Evolutionary conservation across 2,797 vertebrate species (phyloP).

Genomic region (Sebastes glaucus): DNA sequence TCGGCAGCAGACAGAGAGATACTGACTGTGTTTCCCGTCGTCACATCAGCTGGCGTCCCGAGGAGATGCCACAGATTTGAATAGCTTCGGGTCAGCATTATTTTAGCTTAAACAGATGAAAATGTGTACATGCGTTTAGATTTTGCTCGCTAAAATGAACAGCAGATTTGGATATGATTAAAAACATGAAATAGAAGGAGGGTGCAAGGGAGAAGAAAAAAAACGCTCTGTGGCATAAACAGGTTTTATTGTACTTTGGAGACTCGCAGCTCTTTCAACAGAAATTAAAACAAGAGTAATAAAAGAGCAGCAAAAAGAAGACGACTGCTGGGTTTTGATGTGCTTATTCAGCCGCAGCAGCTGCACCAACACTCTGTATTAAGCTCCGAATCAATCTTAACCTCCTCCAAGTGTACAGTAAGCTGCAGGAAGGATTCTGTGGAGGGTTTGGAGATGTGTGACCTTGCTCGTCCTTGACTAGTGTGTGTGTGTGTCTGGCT

Average conservation of each 20-base stretch:
- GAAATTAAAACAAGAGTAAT: slow-evolving; percentile 43
- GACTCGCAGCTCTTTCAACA: slow-evolving; percentile 27
- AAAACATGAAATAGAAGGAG: slow-evolving; percentile 44
- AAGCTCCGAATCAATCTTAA: slow-evolving; percentile 55
- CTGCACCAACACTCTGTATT: slow-evolving; percentile 43
- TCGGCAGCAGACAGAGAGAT: slow-evolving; percentile 39
- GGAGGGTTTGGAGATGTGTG: slow-evolving; percentile 51
- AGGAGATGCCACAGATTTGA: background rate
- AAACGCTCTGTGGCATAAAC: slow-evolving; percentile 5
- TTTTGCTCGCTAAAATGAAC: slow-evolving; percentile 34
- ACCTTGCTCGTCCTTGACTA: slow-evolving; percentile 68
- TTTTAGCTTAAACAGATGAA: slow-evolving; percentile 21
- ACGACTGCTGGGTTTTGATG: slow-evolving; percentile 22
- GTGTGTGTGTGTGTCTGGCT: slow-evolving; percentile 23
- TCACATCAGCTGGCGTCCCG: slow-evolving; percentile 55
- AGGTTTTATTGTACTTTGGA: slow-evolving; percentile 28
- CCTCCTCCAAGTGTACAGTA: slow-evolving; percentile 52
- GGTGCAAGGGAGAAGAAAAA: background rate
- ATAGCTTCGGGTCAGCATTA: slow-evolving; percentile 8
- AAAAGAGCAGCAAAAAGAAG: slow-evolving; percentile 22
- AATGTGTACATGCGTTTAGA: slow-evolving; percentile 9
- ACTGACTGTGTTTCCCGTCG: slow-evolving; percentile 42
- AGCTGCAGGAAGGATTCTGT: slow-evolving; percentile 53
- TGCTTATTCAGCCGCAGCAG: slow-evolving; percentile 35
- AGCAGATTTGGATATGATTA: slow-evolving; percentile 37